These are phyloP conservation scores for Eremobia ochroleuca DNA, from an alignment of 2,888 invertebrate species.

Conservation along the genomic window DNA sequence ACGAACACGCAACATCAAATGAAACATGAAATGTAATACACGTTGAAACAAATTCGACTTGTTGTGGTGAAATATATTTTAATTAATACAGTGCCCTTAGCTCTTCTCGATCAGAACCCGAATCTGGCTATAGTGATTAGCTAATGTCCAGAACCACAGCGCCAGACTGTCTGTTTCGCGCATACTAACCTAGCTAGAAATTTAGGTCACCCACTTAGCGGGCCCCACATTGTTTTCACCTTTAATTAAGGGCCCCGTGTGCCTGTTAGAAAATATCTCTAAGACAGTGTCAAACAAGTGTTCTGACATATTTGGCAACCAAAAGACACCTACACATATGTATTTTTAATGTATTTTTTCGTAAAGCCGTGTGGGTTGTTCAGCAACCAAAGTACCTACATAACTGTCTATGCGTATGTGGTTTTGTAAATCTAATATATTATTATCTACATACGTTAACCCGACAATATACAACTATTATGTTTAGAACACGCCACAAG, in stretches of 20 bases:
- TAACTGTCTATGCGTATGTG: neutral
- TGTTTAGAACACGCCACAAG: conserved; percentile 41
- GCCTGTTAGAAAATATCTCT: conserved; percentile 18
- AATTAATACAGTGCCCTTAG: neutral
- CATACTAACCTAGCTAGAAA: conserved; percentile 12
- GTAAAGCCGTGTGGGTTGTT: neutral
- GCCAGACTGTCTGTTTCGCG: neutral
- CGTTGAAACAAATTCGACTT: neutral
- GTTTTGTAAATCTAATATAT: conserved; percentile 30
- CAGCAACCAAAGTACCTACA: neutral
- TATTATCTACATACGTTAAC: conserved; percentile 26
- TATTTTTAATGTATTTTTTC: neutral
- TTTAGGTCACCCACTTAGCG: conserved; percentile 32
- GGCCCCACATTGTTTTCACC: conserved; percentile 33
- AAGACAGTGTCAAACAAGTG: conserved; percentile 8
- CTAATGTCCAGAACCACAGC: neutral
- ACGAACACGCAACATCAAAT: neutral
- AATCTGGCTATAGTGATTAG: neutral
- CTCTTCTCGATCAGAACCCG: neutral
- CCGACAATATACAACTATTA: conserved; percentile 47
- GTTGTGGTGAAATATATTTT: neutral
- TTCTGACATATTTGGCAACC: neutral
- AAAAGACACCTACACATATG: neutral
- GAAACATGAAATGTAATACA: no score
- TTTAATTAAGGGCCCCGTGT: conserved; percentile 18